A percentile compares a stretch with the other conserved stretches of the same genome.
Conservation (phyloP, 2,113 vertebrate genomes). For the Cavia aperea region DNA sequence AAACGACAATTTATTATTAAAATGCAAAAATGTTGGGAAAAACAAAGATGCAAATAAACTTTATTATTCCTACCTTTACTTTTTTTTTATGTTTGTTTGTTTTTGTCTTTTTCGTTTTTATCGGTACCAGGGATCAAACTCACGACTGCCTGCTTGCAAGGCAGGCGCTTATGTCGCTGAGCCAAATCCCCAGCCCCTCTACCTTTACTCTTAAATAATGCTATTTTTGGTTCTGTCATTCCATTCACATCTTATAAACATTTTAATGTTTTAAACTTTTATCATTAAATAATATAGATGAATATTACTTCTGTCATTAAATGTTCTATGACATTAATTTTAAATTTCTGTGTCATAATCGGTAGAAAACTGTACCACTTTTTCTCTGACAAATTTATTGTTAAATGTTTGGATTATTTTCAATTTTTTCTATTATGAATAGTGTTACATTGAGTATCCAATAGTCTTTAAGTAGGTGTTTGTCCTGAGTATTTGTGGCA, state of each 20-base stretch:
- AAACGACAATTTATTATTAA: not conserved
- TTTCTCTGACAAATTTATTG: constrained; percentile 13
- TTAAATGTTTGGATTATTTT: constrained; percentile 16
- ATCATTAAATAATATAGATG: not conserved
- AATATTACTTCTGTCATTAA: constrained; percentile 5
- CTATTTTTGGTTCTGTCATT: not conserved
- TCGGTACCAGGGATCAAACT: too few species aligned
- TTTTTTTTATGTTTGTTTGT: not conserved
- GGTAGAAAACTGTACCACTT: not conserved
- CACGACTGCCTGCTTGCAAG: too few species aligned
- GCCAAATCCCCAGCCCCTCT: not conserved
- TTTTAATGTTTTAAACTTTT: constrained; percentile 10
- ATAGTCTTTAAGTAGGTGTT: constrained; percentile 5
- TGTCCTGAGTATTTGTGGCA: not conserved
- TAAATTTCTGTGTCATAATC: not conserved
- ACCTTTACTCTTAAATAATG: not conserved
- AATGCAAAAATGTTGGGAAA: constrained; percentile 10
- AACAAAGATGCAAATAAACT: constrained; percentile 33
- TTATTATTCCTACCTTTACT: not conserved
- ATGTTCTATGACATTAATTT: constrained; percentile 17
- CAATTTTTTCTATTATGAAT: not conserved
- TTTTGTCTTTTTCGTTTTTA: too few species aligned
- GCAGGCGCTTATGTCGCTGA: too few species aligned
- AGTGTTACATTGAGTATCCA: not conserved
- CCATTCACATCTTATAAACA: not conserved